Conservation (phyloP, 2,113 vertebrate genomes). For the Cygnus atratus region DNA sequence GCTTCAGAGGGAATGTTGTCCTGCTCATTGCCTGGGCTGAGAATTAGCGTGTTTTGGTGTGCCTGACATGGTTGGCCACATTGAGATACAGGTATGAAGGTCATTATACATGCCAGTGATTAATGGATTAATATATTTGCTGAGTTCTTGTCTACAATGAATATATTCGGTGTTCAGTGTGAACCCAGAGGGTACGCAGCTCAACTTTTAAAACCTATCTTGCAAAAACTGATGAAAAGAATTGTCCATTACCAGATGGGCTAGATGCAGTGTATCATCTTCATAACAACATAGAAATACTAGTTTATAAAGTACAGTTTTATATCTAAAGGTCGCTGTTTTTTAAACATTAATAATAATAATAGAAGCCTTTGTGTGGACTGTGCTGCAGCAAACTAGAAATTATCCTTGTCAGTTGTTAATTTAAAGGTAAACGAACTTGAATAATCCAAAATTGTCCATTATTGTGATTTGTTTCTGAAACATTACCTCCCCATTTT, state of each 20-base stretch:
- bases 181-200: neutral
- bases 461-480: neutral
- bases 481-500: neutral
- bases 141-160: neutral
- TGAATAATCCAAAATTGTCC: neutral
- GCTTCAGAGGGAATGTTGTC: accelerated
- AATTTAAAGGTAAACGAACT: neutral
- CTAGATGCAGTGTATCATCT: neutral
- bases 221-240: neutral
- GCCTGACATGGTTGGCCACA: neutral
- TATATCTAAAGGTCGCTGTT: neutral
- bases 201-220: neutral
- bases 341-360: neutral
- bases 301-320: neutral
- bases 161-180: neutral
- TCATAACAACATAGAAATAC: neutral
- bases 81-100: neutral
- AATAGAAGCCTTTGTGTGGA: neutral
- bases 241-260: neutral
- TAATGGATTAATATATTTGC: neutral
- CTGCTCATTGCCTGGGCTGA: neutral
- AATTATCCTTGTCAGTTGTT: neutral
- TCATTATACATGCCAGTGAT: neutral
- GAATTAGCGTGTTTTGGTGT: neutral
- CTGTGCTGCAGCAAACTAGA: neutral